A percentile compares a stretch with the other conserved stretches of the same genome.
These are phyloP conservation scores for Zosterops japonicus DNA, from an alignment of 2,113 vertebrate species.

Conservation along the genomic window DNA sequence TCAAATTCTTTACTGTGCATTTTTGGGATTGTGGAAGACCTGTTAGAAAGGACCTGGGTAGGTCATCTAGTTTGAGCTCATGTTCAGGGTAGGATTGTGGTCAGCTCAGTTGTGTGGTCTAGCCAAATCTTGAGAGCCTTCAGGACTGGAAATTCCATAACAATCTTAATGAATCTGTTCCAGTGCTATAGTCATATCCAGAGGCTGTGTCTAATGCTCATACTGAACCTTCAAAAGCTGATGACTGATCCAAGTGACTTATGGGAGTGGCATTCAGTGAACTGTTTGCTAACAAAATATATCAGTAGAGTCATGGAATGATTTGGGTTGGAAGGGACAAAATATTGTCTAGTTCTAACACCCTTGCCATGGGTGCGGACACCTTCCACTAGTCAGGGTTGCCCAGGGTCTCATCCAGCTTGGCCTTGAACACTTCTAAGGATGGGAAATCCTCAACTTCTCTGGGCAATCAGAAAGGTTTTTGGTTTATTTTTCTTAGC, in stretches of 20 bases:
- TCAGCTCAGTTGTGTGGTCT: background rate
- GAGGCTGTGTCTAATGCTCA: background rate
- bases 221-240: background rate
- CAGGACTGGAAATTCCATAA: background rate
- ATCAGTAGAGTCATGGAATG: background rate
- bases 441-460: background rate
- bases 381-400: background rate
- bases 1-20: background rate
- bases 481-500: background rate
- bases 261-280: background rate
- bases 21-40: background rate
- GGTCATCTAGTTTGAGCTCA: background rate
- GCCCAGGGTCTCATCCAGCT: background rate
- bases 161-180: background rate
- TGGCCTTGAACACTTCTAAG: background rate
- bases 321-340: background rate
- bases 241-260: background rate
- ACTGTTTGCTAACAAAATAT: background rate
- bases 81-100: background rate
- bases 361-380: background rate
- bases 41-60: background rate
- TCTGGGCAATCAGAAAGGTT: too few relatives aligned
- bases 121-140: background rate
- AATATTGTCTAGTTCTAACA: background rate
- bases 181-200: background rate